Conservation (phyloP, 2,797 vertebrate genomes). For the Sebastes goodei region DNA sequence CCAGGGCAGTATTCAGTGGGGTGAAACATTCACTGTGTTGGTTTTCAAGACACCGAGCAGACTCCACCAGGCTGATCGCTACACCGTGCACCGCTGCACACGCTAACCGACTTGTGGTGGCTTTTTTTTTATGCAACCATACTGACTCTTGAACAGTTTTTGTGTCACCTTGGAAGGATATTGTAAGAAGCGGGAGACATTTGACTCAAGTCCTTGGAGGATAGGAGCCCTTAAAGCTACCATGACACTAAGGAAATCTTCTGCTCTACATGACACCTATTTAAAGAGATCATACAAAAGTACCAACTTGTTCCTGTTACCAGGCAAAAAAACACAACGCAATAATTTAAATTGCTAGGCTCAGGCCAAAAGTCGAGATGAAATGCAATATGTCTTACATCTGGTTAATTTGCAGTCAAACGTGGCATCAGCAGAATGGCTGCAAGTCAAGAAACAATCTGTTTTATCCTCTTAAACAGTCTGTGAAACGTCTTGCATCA, state of each 20-base stretch:
- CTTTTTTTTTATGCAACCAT: neutral
- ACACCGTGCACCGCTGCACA: neutral
- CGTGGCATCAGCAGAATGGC: neutral
- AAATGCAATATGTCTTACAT: neutral
- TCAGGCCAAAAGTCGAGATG: neutral
- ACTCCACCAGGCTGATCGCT: conserved; percentile 1
- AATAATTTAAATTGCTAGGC: neutral
- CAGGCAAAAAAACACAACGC: neutral
- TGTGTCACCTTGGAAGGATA: conserved; percentile 35
- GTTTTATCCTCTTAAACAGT: conserved; percentile 35
- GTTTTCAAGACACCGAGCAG: conserved; percentile 47
- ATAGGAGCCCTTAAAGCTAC: conserved; percentile 15
- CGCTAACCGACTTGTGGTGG: neutral
- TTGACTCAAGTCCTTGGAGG: conserved; percentile 26
- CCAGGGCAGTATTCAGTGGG: conserved; percentile 50
- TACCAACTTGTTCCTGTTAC: neutral
- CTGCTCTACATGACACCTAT: conserved; percentile 7
- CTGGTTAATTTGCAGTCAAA: conserved; percentile 6
- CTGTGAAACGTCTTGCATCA: conserved; percentile 27
- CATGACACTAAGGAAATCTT: conserved; percentile 11
- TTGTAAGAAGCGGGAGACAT: conserved; percentile 7
- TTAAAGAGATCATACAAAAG: conserved; percentile 17
- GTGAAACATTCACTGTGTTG: conserved; percentile 77
- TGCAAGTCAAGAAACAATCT: conserved; percentile 1
- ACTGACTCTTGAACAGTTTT: neutral